A percentile compares a stretch with the other conserved stretches of the same genome.
These are phyloP conservation scores for Drosophila punjabiensis DNA, from an alignment of 1,140 invertebrate genomes.

Conservation along the genomic window DNA sequence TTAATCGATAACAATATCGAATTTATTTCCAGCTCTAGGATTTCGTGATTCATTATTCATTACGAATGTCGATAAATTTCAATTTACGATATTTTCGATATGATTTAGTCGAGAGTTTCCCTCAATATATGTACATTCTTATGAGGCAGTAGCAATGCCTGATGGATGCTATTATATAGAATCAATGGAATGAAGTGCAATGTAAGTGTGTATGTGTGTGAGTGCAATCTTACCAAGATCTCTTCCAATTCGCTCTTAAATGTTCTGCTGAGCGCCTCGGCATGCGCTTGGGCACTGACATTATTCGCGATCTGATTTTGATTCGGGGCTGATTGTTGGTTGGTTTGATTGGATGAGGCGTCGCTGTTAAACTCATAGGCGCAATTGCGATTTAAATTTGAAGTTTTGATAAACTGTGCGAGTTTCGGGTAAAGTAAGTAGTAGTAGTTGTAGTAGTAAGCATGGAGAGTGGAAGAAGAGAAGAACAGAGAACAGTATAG, in stretches of 20 bases:
- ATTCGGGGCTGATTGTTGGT: slow-evolving; percentile 72
- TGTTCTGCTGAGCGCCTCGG: slow-evolving; percentile 78
- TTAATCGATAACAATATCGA: too few species aligned
- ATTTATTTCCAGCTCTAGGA: too few species aligned
- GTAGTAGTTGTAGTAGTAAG: slow-evolving; percentile 48
- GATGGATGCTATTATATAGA: background rate
- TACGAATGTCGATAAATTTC: too few species aligned
- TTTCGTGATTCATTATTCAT: too few species aligned
- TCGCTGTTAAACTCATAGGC: slow-evolving; percentile 79
- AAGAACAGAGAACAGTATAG: slow-evolving; percentile 57
- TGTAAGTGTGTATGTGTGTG: background rate
- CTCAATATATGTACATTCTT: background rate
- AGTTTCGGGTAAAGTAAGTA: slow-evolving; percentile 47
- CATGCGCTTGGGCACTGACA: slow-evolving; percentile 67
- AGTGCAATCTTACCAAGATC: slow-evolving; percentile 70
- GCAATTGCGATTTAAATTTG: slow-evolving; percentile 82
- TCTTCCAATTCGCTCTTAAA: slow-evolving; percentile 83
- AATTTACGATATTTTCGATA: too few species aligned
- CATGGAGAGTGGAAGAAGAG: slow-evolving; percentile 50
- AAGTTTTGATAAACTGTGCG: slow-evolving; percentile 80
- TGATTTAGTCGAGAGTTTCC: too few species aligned
- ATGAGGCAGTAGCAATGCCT: too few species aligned
- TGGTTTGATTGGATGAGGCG: slow-evolving; percentile 67
- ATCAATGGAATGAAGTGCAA: slow-evolving; percentile 30
- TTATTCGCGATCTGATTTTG: slow-evolving; percentile 74